phyloP scores from a whole-genome alignment of 2,113 vertebrate species.

The Gyps fulvus region DNA sequence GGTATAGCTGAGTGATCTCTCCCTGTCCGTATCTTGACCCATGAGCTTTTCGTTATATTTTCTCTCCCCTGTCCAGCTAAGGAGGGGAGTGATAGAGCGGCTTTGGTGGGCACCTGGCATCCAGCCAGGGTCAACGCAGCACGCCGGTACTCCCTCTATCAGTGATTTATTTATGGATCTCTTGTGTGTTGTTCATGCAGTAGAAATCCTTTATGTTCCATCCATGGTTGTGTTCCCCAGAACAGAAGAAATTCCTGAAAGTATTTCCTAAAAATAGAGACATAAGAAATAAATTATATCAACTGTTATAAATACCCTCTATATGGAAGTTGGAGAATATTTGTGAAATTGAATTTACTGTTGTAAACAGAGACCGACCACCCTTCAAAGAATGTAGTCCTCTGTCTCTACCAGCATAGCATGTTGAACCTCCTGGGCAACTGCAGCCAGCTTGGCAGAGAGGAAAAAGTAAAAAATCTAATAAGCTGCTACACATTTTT shows the following conservation, averaged over 20 bases:
- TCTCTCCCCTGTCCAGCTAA: no score
- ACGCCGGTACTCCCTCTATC: neutral
- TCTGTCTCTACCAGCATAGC: neutral
- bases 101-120: no score
- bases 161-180: neutral
- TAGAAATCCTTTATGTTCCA: neutral
- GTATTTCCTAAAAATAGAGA: neutral
- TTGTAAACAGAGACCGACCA: neutral
- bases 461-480: neutral
- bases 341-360: neutral
- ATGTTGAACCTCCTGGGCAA: neutral
- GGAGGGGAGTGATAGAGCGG: no score
- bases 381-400: neutral
- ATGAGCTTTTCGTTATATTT: no score
- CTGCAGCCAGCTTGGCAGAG: neutral
- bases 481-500: neutral
- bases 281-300: neutral
- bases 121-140: no score
- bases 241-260: neutral
- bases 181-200: neutral
- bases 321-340: neutral
- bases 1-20: no score
- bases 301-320: neutral
- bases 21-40: no score
- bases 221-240: neutral